Conservation (phyloP, 2,888 invertebrate species). For the Ormyrus rosae region DNA sequence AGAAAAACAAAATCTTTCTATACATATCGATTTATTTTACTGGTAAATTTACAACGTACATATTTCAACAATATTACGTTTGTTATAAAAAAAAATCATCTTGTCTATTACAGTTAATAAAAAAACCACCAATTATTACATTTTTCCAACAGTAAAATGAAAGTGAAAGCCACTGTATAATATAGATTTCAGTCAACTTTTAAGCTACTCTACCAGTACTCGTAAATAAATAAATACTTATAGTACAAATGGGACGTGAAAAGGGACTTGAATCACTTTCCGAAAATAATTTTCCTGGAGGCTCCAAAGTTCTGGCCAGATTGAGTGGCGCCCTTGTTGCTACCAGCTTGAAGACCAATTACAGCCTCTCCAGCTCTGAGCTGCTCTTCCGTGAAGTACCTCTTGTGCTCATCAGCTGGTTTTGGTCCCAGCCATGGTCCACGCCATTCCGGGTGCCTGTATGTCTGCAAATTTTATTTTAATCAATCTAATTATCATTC, state of each 20-base stretch:
- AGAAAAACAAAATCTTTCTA: background rate
- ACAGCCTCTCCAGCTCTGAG: conserved; percentile 89
- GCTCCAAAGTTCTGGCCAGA: conserved; percentile 93
- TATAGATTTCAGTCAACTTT: conserved; percentile 9
- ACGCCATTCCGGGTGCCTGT: conserved; percentile 89
- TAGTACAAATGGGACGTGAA: background rate
- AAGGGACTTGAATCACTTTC: conserved; percentile 78
- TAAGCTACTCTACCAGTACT: background rate
- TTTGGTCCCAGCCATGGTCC: conserved; percentile 90
- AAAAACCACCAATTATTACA: background rate
- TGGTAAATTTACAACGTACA: conserved; percentile 8
- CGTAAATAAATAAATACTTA: background rate
- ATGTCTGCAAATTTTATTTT: conserved; percentile 78
- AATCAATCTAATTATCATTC: no score
- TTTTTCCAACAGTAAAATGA: background rate
- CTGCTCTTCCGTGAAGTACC: conserved; percentile 81
- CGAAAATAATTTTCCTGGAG: conserved; percentile 87
- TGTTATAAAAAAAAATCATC: conserved; percentile 20
- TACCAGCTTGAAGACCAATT: conserved; percentile 92
- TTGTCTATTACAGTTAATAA: background rate
- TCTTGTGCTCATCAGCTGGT: conserved; percentile 87
- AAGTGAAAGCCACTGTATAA: conserved; percentile 20
- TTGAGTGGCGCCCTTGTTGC: conserved; percentile 90
- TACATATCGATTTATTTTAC: conserved; percentile 30
- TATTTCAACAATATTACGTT: background rate